Conservation (phyloP, 2,113 vertebrate genomes). For the Eidolon helvum region DNA sequence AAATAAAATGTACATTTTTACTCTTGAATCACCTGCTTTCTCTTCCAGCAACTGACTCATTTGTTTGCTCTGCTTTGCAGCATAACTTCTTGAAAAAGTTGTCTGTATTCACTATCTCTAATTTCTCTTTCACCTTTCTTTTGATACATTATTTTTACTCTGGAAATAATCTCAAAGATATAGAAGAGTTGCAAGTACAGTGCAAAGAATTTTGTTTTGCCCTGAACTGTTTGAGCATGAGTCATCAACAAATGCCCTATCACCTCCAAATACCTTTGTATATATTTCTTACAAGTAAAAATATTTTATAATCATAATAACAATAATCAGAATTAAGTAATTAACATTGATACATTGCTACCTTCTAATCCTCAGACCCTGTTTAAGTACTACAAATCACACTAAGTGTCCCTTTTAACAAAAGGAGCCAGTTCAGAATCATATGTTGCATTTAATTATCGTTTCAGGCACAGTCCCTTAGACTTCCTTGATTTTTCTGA, state of each 20-base stretch:
- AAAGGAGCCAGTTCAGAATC: not conserved
- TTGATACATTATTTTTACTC: not conserved
- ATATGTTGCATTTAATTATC: not conserved
- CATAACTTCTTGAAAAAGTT: not conserved
- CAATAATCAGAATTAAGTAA: not conserved
- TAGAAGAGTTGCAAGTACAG: not conserved
- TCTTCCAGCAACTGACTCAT: not conserved
- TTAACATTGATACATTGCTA: not conserved
- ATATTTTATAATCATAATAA: not conserved
- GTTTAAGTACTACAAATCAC: not conserved
- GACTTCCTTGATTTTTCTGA: not conserved
- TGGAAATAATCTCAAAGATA: constrained; percentile 3
- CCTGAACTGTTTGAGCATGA: constrained; percentile 16
- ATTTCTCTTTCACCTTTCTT: not conserved
- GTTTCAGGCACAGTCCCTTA: not conserved
- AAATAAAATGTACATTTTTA: not conserved
- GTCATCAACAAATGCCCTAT: not conserved
- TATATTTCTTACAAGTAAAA: not conserved
- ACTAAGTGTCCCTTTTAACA: not conserved
- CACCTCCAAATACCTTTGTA: not conserved
- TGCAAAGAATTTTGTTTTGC: not conserved
- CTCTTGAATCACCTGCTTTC: not conserved
- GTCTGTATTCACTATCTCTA: not conserved
- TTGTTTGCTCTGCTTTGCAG: not conserved
- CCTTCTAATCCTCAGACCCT: not conserved